phyloP scores from a whole-genome alignment of 2,113 vertebrate genomes.

The Pluvialis apricaria region DNA sequence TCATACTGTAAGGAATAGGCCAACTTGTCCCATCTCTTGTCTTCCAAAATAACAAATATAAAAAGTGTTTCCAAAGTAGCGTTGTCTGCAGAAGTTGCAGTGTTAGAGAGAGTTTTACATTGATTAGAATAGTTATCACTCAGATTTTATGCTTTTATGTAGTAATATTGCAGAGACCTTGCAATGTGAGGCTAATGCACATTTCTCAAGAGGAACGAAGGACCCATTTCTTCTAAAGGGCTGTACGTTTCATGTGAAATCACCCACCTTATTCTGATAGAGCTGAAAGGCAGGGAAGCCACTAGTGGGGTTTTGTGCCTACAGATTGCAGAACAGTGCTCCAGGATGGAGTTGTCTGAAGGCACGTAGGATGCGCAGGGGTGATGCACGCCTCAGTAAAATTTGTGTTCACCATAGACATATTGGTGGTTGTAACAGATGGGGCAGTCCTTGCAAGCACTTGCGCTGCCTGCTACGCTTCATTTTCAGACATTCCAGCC shows the following conservation, averaged over 20 bases:
- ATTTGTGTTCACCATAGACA: not conserved
- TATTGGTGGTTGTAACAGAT: not conserved
- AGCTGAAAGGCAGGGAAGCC: not conserved
- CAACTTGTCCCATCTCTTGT: not conserved
- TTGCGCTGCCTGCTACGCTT: not conserved
- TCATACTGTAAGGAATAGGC: not conserved
- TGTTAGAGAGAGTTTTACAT: not conserved
- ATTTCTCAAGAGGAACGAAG: not conserved
- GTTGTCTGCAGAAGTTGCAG: not conserved
- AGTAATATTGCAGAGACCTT: not conserved
- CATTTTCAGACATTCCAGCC: not conserved
- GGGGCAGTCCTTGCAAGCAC: not conserved
- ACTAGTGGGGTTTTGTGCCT: not conserved
- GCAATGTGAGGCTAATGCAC: not conserved
- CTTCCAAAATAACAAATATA: not conserved
- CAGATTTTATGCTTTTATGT: slow-evolving; percentile 18
- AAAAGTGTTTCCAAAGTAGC: not conserved
- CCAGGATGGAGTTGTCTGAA: not conserved
- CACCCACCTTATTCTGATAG: not conserved
- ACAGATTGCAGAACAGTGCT: not conserved
- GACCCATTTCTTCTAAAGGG: not conserved
- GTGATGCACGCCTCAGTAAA: not conserved
- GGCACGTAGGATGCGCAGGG: not conserved
- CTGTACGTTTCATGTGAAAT: not conserved
- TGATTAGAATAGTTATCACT: not conserved